Percentiles rank a stretch among this genome's conserved stretches.
Conservation (phyloP, 2,113 vertebrate genomes). For the Peromyscus californicus region DNA sequence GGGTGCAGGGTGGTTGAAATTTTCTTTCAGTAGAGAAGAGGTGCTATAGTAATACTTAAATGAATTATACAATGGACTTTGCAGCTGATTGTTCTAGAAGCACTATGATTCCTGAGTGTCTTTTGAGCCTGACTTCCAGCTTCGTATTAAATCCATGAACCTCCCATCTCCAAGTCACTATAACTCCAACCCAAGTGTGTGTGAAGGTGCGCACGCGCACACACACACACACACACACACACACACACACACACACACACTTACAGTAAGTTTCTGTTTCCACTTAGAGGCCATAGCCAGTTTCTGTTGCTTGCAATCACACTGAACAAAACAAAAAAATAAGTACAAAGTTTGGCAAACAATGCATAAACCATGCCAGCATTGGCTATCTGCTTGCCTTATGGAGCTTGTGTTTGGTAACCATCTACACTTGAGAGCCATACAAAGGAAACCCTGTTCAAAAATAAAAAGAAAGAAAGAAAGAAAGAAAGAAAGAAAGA, state of each 20-base stretch:
- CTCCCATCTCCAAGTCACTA: background rate
- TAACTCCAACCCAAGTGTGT: background rate
- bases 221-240: background rate
- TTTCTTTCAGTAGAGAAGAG: background rate
- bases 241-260: background rate
- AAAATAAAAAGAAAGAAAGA: background rate
- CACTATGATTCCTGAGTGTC: background rate
- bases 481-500: no score
- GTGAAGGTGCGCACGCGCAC: background rate
- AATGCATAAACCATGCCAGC: background rate
- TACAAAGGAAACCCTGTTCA: background rate
- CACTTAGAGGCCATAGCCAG: background rate
- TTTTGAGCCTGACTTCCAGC: background rate
- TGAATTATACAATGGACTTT: background rate
- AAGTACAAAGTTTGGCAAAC: background rate
- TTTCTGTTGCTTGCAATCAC: background rate
- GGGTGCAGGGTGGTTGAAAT: background rate
- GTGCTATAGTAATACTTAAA: background rate
- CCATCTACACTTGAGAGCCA: background rate
- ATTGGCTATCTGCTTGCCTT: background rate
- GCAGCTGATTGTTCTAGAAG: background rate
- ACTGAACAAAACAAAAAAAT: slow-evolving; percentile 1
- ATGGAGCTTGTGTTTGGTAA: background rate
- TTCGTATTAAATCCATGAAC: background rate
- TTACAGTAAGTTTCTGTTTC: background rate